Percentiles rank a stretch among this genome's conserved stretches.
Conservation (phyloP, 2,888 invertebrate species). For the Drosophila affinis region DNA sequence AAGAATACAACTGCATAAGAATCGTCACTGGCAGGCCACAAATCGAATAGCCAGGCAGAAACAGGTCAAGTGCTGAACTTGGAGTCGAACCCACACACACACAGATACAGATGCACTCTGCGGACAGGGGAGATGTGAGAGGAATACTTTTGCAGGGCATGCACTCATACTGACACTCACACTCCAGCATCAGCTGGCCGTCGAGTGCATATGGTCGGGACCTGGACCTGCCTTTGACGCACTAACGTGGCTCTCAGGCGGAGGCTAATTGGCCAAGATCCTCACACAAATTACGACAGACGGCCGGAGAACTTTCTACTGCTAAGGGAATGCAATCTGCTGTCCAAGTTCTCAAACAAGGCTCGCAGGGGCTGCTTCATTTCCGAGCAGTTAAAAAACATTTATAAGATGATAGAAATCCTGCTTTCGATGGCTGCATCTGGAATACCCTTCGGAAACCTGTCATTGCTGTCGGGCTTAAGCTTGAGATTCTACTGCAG, state of each 20-base stretch:
- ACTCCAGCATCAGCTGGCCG: constrained; percentile 22
- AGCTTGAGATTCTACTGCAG: no score
- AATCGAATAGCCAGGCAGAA: constrained; percentile 47
- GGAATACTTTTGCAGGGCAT: constrained; percentile 29
- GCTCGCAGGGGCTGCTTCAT: not conserved
- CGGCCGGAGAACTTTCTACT: constrained; percentile 30
- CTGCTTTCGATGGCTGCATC: not conserved
- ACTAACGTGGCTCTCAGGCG: not conserved
- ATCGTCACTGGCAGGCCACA: constrained; percentile 39
- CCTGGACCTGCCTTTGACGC: constrained; percentile 35
- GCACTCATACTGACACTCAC: not conserved
- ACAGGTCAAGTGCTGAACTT: constrained; percentile 71
- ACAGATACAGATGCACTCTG: constrained; percentile 6
- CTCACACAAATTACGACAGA: constrained; percentile 46
- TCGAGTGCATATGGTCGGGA: constrained; percentile 43
- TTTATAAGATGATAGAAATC: not conserved
- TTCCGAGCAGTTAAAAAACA: not conserved
- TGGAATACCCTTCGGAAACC: not conserved
- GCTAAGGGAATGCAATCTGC: constrained; percentile 43
- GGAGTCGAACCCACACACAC: constrained; percentile 2
- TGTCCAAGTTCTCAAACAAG: constrained; percentile 25
- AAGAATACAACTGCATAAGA: constrained; percentile 49
- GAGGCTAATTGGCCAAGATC: constrained; percentile 37
- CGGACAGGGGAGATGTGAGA: constrained; percentile 36
- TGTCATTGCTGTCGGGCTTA: no score